Evolutionary conservation across 1,140 invertebrate genomes (phyloP).

Genomic region (Drosophila mojavensis): DNA sequence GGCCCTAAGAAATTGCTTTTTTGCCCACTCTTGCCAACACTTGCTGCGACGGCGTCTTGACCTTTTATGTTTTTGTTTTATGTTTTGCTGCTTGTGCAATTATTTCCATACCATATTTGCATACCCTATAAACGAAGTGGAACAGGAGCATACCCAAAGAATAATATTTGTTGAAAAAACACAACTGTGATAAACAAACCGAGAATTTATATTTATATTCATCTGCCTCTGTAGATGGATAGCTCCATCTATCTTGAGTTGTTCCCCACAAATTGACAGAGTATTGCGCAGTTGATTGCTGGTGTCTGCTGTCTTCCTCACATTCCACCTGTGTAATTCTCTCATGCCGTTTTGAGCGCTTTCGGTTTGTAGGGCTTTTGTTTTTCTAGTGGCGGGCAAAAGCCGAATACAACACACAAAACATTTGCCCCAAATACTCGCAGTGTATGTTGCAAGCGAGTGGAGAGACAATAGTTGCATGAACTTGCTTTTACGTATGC

Average conservation of each 20-base stretch:
- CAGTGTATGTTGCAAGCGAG: slow-evolving; percentile 46
- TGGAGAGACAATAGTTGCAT: slow-evolving; percentile 60
- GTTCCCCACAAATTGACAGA: not conserved
- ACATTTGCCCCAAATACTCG: slow-evolving; percentile 49
- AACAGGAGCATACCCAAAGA: not conserved
- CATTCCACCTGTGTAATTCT: slow-evolving; percentile 46
- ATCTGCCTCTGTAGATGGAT: too few species aligned
- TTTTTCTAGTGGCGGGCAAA: slow-evolving; percentile 48
- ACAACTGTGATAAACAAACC: not conserved
- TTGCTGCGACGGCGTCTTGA: slow-evolving; percentile 55
- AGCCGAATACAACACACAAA: slow-evolving; percentile 55
- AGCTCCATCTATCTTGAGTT: too few species aligned
- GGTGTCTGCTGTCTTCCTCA: not conserved
- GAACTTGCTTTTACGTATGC: slow-evolving; percentile 60
- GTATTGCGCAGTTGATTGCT: slow-evolving; percentile 1
- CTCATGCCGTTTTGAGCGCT: slow-evolving; percentile 44
- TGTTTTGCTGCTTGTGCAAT: slow-evolving; percentile 36
- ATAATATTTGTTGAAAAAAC: not conserved
- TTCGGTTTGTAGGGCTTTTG: slow-evolving; percentile 38
- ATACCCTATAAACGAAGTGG: not conserved
- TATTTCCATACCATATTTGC: slow-evolving; percentile 11
- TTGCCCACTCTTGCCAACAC: slow-evolving; percentile 17
- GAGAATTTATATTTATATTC: too few species aligned
- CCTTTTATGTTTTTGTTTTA: slow-evolving; percentile 65
- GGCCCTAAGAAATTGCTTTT: slow-evolving; percentile 74